phyloP scores from a whole-genome alignment of 2,888 invertebrate species.

The Tholera decimalis region DNA sequence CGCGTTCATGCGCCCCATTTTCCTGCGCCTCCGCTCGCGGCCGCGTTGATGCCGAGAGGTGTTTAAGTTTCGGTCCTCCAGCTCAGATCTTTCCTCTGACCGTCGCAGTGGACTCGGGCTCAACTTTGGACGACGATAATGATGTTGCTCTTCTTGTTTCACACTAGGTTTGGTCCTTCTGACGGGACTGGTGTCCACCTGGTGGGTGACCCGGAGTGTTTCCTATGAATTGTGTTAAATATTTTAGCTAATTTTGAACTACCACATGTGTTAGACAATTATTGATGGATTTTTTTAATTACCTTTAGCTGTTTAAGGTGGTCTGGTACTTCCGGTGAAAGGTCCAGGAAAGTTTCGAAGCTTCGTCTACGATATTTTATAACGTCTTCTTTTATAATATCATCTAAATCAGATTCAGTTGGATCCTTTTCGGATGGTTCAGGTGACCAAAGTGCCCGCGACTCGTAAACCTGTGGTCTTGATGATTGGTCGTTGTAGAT shows the following conservation, averaged over 20 bases:
- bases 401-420: background rate
- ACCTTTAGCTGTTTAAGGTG: background rate
- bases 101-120: background rate
- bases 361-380: background rate
- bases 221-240: background rate
- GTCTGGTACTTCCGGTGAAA: background rate
- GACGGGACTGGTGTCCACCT: background rate
- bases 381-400: background rate
- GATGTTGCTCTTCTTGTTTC: background rate
- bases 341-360: background rate
- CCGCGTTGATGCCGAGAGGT: background rate
- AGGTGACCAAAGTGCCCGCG: background rate
- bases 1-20: slow-evolving; percentile 61
- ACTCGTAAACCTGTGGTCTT: background rate
- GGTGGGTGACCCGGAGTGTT: background rate
- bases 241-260: too few relatives aligned
- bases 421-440: background rate
- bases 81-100: background rate
- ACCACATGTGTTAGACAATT: too few relatives aligned
- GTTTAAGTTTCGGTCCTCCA: background rate
- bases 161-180: too few relatives aligned
- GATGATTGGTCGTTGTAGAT: background rate
- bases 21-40: background rate
- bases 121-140: background rate
- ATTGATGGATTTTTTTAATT: background rate